Conservation (phyloP, 2,113 vertebrate species). For the Brachyhypopomus gauderio region DNA sequence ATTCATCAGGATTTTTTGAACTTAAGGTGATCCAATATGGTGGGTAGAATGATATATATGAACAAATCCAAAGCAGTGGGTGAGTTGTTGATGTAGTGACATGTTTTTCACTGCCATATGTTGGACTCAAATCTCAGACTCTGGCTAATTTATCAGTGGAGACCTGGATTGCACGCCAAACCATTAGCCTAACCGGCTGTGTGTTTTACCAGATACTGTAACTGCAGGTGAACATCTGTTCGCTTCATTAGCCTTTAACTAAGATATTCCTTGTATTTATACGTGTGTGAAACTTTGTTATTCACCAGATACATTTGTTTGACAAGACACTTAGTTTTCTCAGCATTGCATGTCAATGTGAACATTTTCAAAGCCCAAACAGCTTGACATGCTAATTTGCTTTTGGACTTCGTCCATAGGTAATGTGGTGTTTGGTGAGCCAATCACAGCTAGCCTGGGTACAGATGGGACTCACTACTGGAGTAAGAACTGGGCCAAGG, state of each 20-base stretch:
- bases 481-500: constrained; percentile 99
- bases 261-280: constrained; percentile 5
- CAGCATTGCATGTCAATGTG: background rate
- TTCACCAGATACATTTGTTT: constrained; percentile 13
- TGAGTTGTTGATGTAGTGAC: too few relatives aligned
- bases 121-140: too few relatives aligned
- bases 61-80: too few relatives aligned
- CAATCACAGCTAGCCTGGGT: constrained; percentile 92
- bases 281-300: background rate
- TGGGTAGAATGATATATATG: too few relatives aligned
- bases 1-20: too few relatives aligned
- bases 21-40: too few relatives aligned
- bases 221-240: too few relatives aligned
- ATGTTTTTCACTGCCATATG: too few relatives aligned
- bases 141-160: too few relatives aligned
- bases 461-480: constrained; percentile 97
- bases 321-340: background rate
- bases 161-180: too few relatives aligned
- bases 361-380: background rate
- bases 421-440: constrained; percentile 96
- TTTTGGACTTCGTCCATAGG: constrained; percentile 69
- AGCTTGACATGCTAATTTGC: background rate
- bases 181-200: too few relatives aligned
- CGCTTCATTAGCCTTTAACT: background rate
- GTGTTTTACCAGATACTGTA: too few relatives aligned